Conservation (phyloP, 2,797 vertebrate species). For the Alcedo quadribrachys region DNA sequence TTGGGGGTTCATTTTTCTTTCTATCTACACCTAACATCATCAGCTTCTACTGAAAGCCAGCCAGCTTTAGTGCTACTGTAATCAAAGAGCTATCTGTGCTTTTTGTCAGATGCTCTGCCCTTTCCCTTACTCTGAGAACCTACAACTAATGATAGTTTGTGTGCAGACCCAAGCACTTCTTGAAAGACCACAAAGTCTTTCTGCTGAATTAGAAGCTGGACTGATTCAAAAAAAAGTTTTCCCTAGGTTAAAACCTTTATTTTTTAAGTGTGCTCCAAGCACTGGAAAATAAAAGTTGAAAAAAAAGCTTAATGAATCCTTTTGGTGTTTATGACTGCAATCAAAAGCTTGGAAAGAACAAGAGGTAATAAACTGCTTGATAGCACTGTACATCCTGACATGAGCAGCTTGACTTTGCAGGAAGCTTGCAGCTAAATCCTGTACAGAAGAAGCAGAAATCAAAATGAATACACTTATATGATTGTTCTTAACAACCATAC, state of each 20-base stretch:
- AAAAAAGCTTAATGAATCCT: constrained; percentile 64
- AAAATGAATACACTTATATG: constrained; percentile 20
- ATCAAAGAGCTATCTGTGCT: not conserved
- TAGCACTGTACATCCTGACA: not conserved
- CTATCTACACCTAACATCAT: not conserved
- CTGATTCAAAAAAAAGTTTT: constrained; percentile 50
- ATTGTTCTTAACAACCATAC: not conserved
- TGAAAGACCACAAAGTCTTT: not conserved
- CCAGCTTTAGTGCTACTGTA: not conserved
- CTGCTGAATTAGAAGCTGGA: not conserved
- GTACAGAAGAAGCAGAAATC: not conserved
- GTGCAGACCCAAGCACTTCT: not conserved
- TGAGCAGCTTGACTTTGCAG: constrained; percentile 7
- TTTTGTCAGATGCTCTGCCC: not conserved
- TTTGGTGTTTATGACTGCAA: constrained; percentile 64
- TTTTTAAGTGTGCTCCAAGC: constrained; percentile 48
- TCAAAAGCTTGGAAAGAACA: constrained; percentile 66
- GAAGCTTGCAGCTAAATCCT: not conserved
- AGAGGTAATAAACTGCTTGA: constrained; percentile 37
- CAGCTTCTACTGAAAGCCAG: not conserved
- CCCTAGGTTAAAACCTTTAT: constrained; percentile 45
- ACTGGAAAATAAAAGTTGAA: constrained; percentile 27
- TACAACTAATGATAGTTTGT: not conserved
- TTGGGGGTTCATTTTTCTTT: not conserved
- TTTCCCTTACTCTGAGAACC: not conserved